Evolutionary conservation across 2,797 vertebrate species (phyloP), one percentile per base, ranked within the genome.

Genomic region (Coluber constrictor): DNA sequence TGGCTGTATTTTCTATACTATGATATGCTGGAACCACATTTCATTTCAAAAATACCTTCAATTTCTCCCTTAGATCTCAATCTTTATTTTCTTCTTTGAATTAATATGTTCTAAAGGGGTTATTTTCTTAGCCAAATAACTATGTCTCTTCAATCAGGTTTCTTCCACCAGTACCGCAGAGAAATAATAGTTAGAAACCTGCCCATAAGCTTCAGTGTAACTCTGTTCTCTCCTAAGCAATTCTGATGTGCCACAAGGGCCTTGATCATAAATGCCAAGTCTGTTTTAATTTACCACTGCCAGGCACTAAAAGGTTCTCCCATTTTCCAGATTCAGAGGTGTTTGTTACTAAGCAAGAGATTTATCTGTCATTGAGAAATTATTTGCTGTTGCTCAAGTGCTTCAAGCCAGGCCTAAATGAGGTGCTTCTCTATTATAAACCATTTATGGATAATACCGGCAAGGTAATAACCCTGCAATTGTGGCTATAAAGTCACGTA

Each of bases 341-440:
- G 83, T 87, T 95, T 95, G 95, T 57, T 96, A 70, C 57, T 83
- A 90, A 95, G 94, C 93, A 96, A 93, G 93, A 96, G 92, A 94
- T 92, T 74, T 1, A 94, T 54, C 88, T 95, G 94, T 92, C 95
- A 66, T 89, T 87, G n/a, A 91, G 90, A 96, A 91, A 63, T 93
- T 87, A 90, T 96, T 96, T 94, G 63, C 51, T 96, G 47, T 94
- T n/a, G 12, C 86, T 59, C 4, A 29, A 93, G 92, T 93, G 94
- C 94, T 86, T 96, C 92, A 95, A 93, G 94, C 55, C 95, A 93
- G 92, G 89, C 87, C 15, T 79, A 94, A 94, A 91, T 90, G 90
- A 96, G 96, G 92, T 94, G 61, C 37, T 96, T 91, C 89, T 95
- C 96, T 96, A 93, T 95, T 94, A 92, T n/a, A 92, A 95, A 95